Base-by-base conservation (phyloP, 1,140 invertebrate genomes). In the Meloidogyne exigua region DNA sequence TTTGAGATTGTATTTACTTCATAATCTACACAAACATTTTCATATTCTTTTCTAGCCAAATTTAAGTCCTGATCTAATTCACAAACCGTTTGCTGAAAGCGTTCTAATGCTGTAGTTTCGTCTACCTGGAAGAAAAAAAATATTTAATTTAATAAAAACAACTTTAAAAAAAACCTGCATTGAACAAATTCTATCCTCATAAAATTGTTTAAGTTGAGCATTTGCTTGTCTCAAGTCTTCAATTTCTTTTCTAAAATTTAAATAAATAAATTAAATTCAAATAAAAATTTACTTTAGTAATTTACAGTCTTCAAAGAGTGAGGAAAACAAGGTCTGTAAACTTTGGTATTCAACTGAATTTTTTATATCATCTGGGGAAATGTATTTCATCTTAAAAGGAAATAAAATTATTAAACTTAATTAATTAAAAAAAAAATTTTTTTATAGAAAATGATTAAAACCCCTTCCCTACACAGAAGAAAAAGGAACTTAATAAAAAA, bases 1-100 rank as follows among this genome's bases (percentile, higher is more conserved):
- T 68, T 78, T 2, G 77, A 69, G 13, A 75, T 75, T 21, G 44
- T 80, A 62, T 74, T 83, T 57, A 80, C 32, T 62, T 81, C 80
- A 71, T 80, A 81, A 32, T 81, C 80, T 36, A 81, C 66, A 36
- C 80, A 83, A 25, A 81, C 32, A 70, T 65, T 67, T 49, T 83
- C 77, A 82, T 76, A 81, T 64, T 81, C 80, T 70, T 79, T 78
- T n/a, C 73, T 62, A 7, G 82, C 81, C 9, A 42, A 26, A 28
- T 84, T 75, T 39, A 81, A 44, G 21, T 81, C 68, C 21, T 49
- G 57, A 65, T 68, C 78, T 26, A 81, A 26, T 39, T 80, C 72
- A n/a, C 68, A 18, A 18, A 83, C 36, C 18, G 83, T 81, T 70
- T 81, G 81, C 66, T 83, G 68, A 39, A 81, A 66, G 15, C 80